These are phyloP conservation scores for Miniopterus natalensis DNA, from an alignment of 2,113 vertebrate genomes.

Conservation along the genomic window DNA sequence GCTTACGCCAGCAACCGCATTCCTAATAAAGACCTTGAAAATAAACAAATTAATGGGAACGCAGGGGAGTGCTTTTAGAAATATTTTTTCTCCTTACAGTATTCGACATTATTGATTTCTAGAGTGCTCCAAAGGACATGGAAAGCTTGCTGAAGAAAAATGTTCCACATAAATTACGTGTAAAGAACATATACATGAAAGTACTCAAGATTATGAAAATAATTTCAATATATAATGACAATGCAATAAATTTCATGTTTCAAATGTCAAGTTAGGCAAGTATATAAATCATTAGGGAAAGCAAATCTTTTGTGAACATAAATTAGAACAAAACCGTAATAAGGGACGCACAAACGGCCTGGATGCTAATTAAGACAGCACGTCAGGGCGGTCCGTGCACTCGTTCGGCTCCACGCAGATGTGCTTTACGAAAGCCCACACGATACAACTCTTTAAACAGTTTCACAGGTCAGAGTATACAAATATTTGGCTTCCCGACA, in stretches of 20 bases:
- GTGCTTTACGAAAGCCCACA: conserved; percentile 6
- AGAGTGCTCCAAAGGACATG: conserved; percentile 82
- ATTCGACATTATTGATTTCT: conserved; percentile 87
- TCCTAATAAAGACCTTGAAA: conserved; percentile 90
- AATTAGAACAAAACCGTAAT: conserved; percentile 32
- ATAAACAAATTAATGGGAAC: conserved; percentile 90
- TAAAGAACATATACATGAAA: conserved; percentile 74
- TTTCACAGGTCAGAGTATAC: neutral
- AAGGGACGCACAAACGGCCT: conserved; percentile 30
- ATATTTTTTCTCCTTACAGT: conserved; percentile 84
- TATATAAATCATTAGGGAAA: conserved; percentile 62
- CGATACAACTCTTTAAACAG: conserved; percentile 37
- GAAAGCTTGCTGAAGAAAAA: conserved; percentile 79
- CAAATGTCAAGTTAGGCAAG: conserved; percentile 65
- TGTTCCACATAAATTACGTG: conserved; percentile 76
- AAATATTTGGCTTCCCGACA: neutral
- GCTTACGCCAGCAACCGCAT: conserved; percentile 88
- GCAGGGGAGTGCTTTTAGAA: conserved; percentile 86
- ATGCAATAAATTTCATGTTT: conserved; percentile 67
- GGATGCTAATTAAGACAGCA: conserved; percentile 79
- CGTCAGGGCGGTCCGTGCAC: conserved; percentile 33
- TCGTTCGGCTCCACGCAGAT: conserved; percentile 22
- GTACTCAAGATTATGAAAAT: conserved; percentile 77
- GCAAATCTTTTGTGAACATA: conserved; percentile 60
- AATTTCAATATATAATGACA: conserved; percentile 74